Base-by-base conservation (phyloP, 2,797 vertebrate genomes). In the Hippoglossus hippoglossus region DNA sequence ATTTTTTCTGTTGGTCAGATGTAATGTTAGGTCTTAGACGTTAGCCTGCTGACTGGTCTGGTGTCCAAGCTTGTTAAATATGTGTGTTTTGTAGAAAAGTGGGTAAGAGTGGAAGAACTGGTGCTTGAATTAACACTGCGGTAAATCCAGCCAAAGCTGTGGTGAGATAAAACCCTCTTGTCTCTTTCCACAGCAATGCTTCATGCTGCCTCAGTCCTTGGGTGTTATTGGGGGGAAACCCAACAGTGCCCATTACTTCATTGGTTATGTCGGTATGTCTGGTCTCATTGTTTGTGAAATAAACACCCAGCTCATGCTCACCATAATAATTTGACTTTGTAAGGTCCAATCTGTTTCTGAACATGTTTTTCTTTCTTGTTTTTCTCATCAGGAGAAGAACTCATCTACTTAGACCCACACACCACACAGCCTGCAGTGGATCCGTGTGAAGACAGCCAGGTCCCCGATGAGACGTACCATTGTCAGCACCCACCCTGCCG, bases 231-330 rank as follows among this genome's bases (percentile, higher is more conserved):
- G 98, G 84, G 98, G 98, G 52, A 98, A 98, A 89, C 98, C 98
- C 73, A 99, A 99, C 94, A 99, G 98, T 71, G 98, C 98, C 80
- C 98, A 99, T 93, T 99, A 99, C 95, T 99, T 99, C 93, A 99
- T 99, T 69, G 98, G 98, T 89, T 99, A 96, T 64, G 96, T 99
- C 41, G 98, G 98, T 99, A 95, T 92, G 97, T 96, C 25, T 75
- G 25, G 51, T 75, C 64, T 67, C 65, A 69, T 64, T 68, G 77
- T 78, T 83, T 64, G 78, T 80, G 66, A 79, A 46, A 74, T 76
- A 57, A 83, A 80, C 31, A 58, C 63, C 52, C 26, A 72, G 26
- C 69, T 71, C 52, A 60, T 54, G 46, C 28, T 59, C 57, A 69
- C 28, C 56, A 55, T 44, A 59, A 44, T 39, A 51, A 52, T 25